A percentile compares a stretch with the other conserved stretches of the same genome.
Conservation (phyloP, 2,113 vertebrate genomes). For the Tupaia tana region DNA sequence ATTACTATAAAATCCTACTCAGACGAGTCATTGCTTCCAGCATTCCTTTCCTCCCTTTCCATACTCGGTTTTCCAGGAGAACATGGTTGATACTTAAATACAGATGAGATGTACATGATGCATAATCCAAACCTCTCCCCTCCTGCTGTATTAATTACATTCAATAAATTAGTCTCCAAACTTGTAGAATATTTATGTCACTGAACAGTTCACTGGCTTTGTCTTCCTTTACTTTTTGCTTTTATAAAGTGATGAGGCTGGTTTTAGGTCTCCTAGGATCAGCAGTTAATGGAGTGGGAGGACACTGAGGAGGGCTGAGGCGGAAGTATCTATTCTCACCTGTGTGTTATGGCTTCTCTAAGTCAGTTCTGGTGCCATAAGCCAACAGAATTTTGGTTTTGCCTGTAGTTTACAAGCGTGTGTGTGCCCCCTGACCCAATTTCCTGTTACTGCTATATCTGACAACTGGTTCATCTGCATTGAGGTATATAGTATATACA, state of each 20-base stretch:
- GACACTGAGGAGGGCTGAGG: background rate
- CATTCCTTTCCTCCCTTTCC: conserved; percentile 12
- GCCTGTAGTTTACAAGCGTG: background rate
- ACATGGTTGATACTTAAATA: conserved; percentile 27
- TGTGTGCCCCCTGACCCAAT: background rate
- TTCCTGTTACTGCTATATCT: background rate
- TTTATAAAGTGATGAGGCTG: background rate
- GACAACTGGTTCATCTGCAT: background rate
- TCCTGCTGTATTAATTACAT: background rate
- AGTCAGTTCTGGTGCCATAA: background rate
- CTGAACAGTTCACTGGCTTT: background rate
- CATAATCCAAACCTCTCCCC: background rate
- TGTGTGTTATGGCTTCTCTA: background rate
- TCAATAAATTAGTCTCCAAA: conserved; percentile 13
- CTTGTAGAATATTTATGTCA: conserved; percentile 8
- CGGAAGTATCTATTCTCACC: background rate
- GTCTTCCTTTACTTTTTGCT: background rate
- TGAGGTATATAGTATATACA: background rate
- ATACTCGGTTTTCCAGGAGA: conserved; percentile 37
- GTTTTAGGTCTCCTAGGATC: background rate
- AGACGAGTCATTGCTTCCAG: conserved; percentile 19
- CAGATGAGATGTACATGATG: conserved; percentile 40
- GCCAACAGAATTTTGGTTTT: background rate
- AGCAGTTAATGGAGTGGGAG: background rate
- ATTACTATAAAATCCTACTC: conserved; percentile 24